A percentile compares a stretch with the other conserved stretches of the same genome.
These are phyloP conservation scores for Darevskia nairensis DNA, from an alignment of 2,797 vertebrate genomes.

Conservation along the genomic window DNA sequence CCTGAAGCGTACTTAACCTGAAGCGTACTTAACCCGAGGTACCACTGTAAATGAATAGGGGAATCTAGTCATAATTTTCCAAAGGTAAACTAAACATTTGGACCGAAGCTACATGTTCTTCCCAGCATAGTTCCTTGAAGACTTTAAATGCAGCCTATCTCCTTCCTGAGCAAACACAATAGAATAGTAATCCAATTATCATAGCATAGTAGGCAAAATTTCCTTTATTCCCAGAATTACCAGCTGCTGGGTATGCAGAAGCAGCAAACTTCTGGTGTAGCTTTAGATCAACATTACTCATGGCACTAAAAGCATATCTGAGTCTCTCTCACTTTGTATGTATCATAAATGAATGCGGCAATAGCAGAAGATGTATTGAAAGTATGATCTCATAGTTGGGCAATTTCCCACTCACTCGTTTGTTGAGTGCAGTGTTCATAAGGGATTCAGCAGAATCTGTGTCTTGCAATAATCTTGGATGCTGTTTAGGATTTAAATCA, in stretches of 20 bases:
- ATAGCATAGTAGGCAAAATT: neutral
- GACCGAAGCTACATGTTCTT: neutral
- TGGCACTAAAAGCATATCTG: neutral
- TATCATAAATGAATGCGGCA: neutral
- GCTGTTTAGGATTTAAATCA: neutral
- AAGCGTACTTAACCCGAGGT: no score
- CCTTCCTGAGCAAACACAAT: neutral
- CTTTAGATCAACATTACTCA: neutral
- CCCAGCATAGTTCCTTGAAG: neutral
- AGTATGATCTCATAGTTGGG: neutral
- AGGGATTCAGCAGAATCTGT: neutral
- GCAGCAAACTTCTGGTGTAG: neutral
- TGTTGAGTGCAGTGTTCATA: neutral
- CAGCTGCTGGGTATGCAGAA: neutral
- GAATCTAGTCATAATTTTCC: neutral
- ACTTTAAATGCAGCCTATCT: neutral
- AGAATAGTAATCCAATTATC: neutral
- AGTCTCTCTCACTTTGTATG: neutral
- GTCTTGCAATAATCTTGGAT: neutral
- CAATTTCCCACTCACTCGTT: neutral
- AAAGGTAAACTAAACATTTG: neutral
- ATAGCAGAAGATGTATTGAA: neutral
- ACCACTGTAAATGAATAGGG: no score
- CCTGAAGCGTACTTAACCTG: no score
- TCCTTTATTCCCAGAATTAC: neutral